Conservation (phyloP, 2,113 vertebrate genomes). For the Pterocles burchelli region DNA sequence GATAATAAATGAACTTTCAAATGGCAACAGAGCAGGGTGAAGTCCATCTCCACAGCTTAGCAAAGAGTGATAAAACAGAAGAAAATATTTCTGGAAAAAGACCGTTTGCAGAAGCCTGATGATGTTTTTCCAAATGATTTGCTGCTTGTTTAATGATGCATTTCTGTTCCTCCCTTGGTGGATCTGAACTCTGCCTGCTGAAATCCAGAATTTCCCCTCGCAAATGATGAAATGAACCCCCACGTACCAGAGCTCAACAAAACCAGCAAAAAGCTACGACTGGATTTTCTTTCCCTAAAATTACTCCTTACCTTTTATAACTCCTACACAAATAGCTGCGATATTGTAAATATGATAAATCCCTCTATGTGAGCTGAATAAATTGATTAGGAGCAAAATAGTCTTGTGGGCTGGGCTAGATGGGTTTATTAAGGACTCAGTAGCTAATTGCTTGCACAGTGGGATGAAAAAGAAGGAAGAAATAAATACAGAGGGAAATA, state of each 20-base stretch:
- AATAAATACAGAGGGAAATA: conserved; percentile 20
- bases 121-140: not conserved
- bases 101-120: not conserved
- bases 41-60: not conserved
- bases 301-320: conserved; percentile 41
- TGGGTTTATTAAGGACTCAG: conserved; percentile 68
- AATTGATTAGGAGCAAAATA: conserved; percentile 72
- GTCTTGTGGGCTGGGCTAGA: conserved; percentile 63
- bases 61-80: not conserved
- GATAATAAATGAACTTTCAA: not conserved
- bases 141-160: not conserved
- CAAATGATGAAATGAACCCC: not conserved
- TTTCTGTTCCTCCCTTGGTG: conserved; percentile 12
- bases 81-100: not conserved
- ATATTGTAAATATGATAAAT: conserved; percentile 74
- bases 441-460: conserved; percentile 60
- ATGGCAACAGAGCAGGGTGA: not conserved
- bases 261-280: not conserved
- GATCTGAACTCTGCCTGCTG: conserved; percentile 27
- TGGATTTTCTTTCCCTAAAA: conserved; percentile 53
- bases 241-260: not conserved
- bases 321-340: conserved; percentile 57
- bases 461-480: conserved; percentile 36
- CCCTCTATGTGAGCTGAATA: conserved; percentile 62
- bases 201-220: not conserved